Percentiles rank a stretch among this genome's conserved stretches.
These are phyloP conservation scores for Scaptodrosophila lebanonensis DNA, from an alignment of 1,140 invertebrate species.

Conservation along the genomic window DNA sequence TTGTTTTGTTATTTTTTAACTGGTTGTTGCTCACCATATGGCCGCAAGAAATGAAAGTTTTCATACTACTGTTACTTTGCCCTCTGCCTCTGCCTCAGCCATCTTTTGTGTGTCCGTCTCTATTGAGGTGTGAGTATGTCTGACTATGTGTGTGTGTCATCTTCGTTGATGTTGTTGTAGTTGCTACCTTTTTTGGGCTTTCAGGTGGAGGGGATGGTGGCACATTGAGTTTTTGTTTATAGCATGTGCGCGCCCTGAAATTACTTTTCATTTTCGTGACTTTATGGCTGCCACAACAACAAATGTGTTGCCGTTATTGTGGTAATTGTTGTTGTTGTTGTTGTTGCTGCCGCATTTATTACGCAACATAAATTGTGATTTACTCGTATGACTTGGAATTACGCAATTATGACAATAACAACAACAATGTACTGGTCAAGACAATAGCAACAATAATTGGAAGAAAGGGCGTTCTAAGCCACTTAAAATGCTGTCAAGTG, in stretches of 20 bases:
- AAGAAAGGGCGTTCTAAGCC: no score
- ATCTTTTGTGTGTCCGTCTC: no score
- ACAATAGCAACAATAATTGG: conserved; percentile 1
- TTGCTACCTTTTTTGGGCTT: conserved; percentile 1
- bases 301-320: background rate
- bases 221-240: conserved; percentile 48
- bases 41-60: conserved; percentile 71
- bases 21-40: conserved; percentile 17
- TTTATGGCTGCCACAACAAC: conserved; percentile 27
- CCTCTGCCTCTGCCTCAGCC: conserved; percentile 19
- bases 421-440: conserved; percentile 39
- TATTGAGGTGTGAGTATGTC: background rate
- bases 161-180: conserved; percentile 40
- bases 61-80: conserved; percentile 66
- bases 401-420: conserved; percentile 5
- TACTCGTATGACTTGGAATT: conserved; percentile 1
- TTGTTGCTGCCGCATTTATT: conserved; percentile 34
- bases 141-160: conserved; percentile 32
- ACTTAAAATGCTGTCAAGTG: no score
- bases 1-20: conserved; percentile 44
- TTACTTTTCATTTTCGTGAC: conserved; percentile 70
- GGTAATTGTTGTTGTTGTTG: conserved; percentile 8
- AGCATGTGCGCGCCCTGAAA: conserved; percentile 69
- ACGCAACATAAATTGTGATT: conserved; percentile 59
- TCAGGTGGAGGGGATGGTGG: conserved; percentile 7